These are phyloP conservation scores for Drosophila melanocephala DNA, from an alignment of 2,888 invertebrate genomes.

Conservation along the genomic window DNA sequence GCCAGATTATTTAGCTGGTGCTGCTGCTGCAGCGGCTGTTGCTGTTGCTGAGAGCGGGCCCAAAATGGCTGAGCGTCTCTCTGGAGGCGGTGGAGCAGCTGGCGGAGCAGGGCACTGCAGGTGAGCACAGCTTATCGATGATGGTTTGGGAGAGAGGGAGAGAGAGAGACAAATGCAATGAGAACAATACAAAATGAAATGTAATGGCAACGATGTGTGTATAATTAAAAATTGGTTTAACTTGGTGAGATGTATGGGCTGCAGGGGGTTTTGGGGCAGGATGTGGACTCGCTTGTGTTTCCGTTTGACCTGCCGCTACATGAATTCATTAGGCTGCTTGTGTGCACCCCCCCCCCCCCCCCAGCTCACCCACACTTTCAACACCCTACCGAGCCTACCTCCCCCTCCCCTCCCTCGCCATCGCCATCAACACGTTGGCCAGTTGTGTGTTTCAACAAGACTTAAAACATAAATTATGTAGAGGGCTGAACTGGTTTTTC, in stretches of 20 bases:
- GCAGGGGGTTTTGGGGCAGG: neutral
- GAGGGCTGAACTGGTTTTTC: slow-evolving; percentile 3
- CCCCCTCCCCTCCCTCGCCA: neutral
- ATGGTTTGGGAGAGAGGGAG: neutral
- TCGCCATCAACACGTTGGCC: neutral
- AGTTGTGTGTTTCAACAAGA: slow-evolving; percentile 64
- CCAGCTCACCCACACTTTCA: neutral
- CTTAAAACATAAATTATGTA: slow-evolving; percentile 73
- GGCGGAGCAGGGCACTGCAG: slow-evolving; percentile 31
- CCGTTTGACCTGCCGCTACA: slow-evolving; percentile 65
- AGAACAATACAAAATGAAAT: slow-evolving; percentile 75
- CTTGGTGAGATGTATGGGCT: neutral
- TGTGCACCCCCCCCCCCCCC: neutral
- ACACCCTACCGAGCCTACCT: slow-evolving; percentile 11
- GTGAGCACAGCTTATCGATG: slow-evolving; percentile 19
- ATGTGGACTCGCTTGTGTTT: slow-evolving; percentile 19
- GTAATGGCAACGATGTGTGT: slow-evolving; percentile 78
- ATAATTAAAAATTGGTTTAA: slow-evolving; percentile 66
- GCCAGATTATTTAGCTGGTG: slow-evolving; percentile 43
- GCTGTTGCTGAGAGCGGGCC: slow-evolving; percentile 15
- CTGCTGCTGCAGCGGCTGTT: neutral
- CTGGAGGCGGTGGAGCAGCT: neutral
- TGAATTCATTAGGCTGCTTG: slow-evolving; percentile 71
- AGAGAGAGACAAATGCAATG: slow-evolving; percentile 35
- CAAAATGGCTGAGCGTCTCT: slow-evolving; percentile 41